Conservation (phyloP, 2,888 invertebrate genomes). For the Limnephilus lunatus region DNA sequence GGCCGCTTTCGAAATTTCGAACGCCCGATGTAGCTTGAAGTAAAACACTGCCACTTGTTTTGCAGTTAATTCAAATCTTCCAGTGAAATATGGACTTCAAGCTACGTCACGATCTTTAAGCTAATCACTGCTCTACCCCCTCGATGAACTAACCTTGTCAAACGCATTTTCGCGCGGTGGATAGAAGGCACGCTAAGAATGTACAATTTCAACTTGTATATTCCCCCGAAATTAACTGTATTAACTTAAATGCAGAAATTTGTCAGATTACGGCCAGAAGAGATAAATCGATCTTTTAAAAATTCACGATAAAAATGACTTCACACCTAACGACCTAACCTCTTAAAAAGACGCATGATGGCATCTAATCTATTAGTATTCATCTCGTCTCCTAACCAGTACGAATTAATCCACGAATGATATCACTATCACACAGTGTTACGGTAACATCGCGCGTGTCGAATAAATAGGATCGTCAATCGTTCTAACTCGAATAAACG, state of each 20-base stretch:
- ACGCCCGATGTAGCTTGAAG: too few species aligned
- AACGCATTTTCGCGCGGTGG: too few species aligned
- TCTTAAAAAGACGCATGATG: background rate
- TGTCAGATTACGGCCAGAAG: background rate
- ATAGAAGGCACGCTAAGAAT: too few species aligned
- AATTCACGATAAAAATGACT: background rate
- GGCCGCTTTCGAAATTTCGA: too few species aligned
- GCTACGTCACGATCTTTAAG: too few species aligned
- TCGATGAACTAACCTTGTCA: too few species aligned
- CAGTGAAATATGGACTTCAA: too few species aligned
- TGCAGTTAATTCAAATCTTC: too few species aligned
- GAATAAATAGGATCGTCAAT: background rate
- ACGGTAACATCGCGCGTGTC: slow-evolving; percentile 6
- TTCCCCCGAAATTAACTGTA: background rate
- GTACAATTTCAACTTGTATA: too few species aligned
- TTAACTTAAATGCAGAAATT: background rate
- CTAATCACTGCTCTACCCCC: too few species aligned
- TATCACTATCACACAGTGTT: slow-evolving; percentile 11
- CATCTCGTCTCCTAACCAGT: background rate
- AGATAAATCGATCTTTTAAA: background rate
- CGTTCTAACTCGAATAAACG: slow-evolving; percentile 4
- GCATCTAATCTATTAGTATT: background rate
- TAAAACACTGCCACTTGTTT: too few species aligned
- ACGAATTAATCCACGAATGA: slow-evolving; percentile 20
- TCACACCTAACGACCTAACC: background rate